Conservation (phyloP, 37 sponge, comb jelly and placozoan genomes). For the Lycopodina hypogea region DNA sequence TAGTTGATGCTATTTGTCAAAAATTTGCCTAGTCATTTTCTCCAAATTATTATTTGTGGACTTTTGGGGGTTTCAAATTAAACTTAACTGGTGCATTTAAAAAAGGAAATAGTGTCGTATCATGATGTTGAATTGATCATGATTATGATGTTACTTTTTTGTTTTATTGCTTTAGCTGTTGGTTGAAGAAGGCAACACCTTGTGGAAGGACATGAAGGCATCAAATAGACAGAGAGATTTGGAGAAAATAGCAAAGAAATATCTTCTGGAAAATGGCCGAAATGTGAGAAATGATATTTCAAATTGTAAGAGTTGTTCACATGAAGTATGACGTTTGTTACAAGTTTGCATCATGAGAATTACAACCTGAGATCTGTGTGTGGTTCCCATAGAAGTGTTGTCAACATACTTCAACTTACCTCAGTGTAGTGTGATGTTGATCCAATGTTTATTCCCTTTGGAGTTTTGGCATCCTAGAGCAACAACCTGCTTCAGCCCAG, state of each 20-base stretch:
- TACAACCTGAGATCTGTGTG: no score
- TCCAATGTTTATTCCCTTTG: neutral
- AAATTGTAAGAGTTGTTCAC: no score
- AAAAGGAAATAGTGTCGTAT: no score
- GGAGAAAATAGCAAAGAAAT: conserved; percentile 22
- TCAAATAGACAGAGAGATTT: conserved; percentile 35
- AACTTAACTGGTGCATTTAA: no score
- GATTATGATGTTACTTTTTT: neutral
- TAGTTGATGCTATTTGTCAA: neutral
- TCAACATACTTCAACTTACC: no score
- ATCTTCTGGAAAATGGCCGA: conserved; percentile 11
- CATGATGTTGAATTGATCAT: neutral
- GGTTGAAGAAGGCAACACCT: neutral
- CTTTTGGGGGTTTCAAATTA: neutral
- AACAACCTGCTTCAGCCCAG: neutral
- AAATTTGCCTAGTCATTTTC: neutral
- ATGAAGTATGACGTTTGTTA: no score
- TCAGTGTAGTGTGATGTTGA: no score
- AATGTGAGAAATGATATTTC: conserved; percentile 24
- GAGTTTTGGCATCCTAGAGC: no score
- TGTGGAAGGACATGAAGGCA: conserved; percentile 11
- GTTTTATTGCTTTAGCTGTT: neutral
- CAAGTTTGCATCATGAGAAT: no score
- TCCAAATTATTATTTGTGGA: neutral
- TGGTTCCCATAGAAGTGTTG: neutral